Conservation (phyloP, 2,797 vertebrate genomes). For the Poecilia picta region DNA sequence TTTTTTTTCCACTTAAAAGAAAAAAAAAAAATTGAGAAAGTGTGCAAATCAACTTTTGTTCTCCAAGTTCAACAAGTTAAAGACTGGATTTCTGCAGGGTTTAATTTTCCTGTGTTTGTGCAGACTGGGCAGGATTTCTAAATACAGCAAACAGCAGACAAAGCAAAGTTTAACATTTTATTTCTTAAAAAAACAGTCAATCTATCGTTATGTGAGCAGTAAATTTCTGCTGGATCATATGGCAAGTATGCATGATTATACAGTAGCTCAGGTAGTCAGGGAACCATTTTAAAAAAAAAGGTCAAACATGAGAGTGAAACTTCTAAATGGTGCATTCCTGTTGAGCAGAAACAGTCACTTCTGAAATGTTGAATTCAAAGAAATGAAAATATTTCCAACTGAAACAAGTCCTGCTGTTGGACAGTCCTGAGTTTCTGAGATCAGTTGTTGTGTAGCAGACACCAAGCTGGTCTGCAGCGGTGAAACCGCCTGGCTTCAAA, state of each 20-base stretch:
- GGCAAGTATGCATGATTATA: conserved; percentile 62
- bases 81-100: conserved; percentile 54
- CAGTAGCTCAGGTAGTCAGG: conserved; percentile 71
- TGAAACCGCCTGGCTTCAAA: conserved; percentile 44
- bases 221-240: conserved; percentile 51
- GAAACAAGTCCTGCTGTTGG: conserved; percentile 60
- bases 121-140: conserved; percentile 62
- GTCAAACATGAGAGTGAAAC: conserved; percentile 48
- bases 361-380: conserved; percentile 28
- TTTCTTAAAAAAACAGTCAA: conserved; percentile 72
- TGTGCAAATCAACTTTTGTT: conserved; percentile 73
- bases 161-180: conserved; percentile 75
- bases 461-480: conserved; percentile 31
- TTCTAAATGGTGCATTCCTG: conserved; percentile 31
- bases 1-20: conserved; percentile 37
- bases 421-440: conserved; percentile 65
- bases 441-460: conserved; percentile 43
- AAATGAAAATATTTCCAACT: conserved; percentile 16
- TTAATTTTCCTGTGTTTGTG: conserved; percentile 56
- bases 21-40: conserved; percentile 68
- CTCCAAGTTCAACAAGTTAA: conserved; percentile 41
- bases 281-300: conserved; percentile 63
- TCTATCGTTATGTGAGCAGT: conserved; percentile 28
- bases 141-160: conserved; percentile 64
- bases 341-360: conserved; percentile 45